phyloP scores from a whole-genome alignment of 2,113 vertebrate genomes.

The Boleophthalmus pectinirostris region DNA sequence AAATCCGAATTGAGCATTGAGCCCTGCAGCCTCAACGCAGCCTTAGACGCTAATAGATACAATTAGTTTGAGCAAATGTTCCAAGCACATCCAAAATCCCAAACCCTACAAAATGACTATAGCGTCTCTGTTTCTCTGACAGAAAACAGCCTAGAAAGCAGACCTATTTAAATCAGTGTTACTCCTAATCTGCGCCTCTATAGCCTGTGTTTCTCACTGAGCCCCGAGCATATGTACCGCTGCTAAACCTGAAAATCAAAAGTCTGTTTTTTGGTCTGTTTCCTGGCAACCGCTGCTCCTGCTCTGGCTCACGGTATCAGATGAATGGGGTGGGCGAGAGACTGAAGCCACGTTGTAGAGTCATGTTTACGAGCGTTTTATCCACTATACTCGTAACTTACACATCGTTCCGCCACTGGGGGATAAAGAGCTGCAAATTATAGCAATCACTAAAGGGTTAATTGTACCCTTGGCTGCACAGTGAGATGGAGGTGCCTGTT shows the following conservation, averaged over 20 bases:
- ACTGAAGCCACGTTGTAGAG: conserved; percentile 61
- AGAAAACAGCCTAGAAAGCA: not conserved
- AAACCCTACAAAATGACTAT: not conserved
- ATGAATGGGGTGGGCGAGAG: conserved; percentile 51
- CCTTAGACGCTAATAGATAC: too few relatives aligned
- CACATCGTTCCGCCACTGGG: conserved; percentile 12
- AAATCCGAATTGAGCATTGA: too few relatives aligned
- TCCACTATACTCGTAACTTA: conserved; percentile 37
- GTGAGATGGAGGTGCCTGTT: conserved; percentile 10
- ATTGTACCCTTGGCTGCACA: conserved; percentile 13
- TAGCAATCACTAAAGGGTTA: conserved; percentile 23
- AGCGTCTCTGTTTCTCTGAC: not conserved
- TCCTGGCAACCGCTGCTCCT: conserved; percentile 57
- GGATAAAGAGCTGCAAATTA: conserved; percentile 30
- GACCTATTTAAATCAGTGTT: not conserved
- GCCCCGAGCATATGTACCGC: not conserved
- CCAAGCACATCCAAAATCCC: too few relatives aligned
- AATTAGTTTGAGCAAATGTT: too few relatives aligned
- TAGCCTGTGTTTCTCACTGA: not conserved
- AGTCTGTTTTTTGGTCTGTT: conserved; percentile 39
- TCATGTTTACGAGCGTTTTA: conserved; percentile 59
- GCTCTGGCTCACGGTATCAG: conserved; percentile 30
- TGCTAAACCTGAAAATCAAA: conserved; percentile 40
- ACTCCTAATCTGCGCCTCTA: not conserved
- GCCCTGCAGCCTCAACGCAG: too few relatives aligned